Evolutionary conservation across 2,113 vertebrate genomes (phyloP).

Genomic region (Hemibagrus wyckioides): DNA sequence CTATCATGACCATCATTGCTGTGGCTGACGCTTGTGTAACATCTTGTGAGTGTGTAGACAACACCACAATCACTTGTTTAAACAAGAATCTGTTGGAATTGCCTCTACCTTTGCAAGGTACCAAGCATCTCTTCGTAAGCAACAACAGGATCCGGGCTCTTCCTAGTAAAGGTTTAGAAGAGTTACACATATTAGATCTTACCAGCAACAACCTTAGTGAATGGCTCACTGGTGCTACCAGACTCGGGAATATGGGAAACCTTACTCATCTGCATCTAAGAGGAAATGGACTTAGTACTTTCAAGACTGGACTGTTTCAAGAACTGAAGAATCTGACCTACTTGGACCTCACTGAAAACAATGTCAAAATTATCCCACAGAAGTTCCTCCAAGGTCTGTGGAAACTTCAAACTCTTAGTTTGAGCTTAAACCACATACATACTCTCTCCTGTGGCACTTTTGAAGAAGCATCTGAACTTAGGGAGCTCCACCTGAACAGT

Average conservation of each 20-base stretch:
- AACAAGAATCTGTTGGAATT: conserved; percentile 51
- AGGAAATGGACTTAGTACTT: conserved; percentile 51
- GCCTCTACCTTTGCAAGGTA: conserved; percentile 54
- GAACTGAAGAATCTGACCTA: conserved; percentile 55
- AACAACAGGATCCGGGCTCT: conserved; percentile 62
- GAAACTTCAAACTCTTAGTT: conserved; percentile 54
- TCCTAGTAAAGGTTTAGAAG: conserved; percentile 56
- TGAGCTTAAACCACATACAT: conserved; percentile 63
- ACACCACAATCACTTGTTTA: conserved; percentile 48
- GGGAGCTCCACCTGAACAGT: conserved; percentile 56
- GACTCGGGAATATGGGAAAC: conserved; percentile 58
- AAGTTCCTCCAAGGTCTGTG: conserved; percentile 59
- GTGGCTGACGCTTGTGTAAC: conserved; percentile 36
- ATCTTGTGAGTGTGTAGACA: conserved; percentile 55
- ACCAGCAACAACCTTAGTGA: conserved; percentile 59
- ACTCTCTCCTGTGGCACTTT: conserved; percentile 54
- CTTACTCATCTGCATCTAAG: conserved; percentile 62
- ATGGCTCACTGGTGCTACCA: conserved; percentile 35
- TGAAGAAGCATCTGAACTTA: conserved; percentile 53
- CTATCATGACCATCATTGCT: conserved; percentile 33
- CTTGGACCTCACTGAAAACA: conserved; percentile 67
- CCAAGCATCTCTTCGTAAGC: conserved; percentile 55
- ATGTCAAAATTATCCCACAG: conserved; percentile 44
- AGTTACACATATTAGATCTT: conserved; percentile 64
- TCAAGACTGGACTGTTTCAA: conserved; percentile 50